Evolutionary conservation across 1,140 invertebrate genomes (phyloP), one percentile per base, ranked within the genome.

Genomic region (Trichonephila inaurata): DNA sequence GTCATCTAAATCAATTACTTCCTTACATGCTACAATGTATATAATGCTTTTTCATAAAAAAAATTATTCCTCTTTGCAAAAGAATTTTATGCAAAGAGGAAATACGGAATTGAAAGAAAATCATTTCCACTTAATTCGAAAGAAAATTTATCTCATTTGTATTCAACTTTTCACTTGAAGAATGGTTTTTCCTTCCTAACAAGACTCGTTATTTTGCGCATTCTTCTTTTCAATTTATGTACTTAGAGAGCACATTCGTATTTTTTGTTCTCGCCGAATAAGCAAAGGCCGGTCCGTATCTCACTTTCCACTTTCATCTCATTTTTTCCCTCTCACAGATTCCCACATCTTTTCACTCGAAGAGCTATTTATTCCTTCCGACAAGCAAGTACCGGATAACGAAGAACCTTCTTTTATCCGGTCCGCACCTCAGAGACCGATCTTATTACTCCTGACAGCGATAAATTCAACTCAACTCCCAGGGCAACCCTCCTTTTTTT

Each of bases 391-490:
- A 89, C 87, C 40, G 87, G 87, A 89, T 89, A 89, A 89, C 87
- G 61, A 89, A 89, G 87, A 89, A 69, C 87, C 33, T 24, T 21
- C 87, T 64, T 62, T 62, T 28, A 51, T 60, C 82, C 82, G 44
- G 82, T 83, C 82, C 82, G 44, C 82, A 83, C 82, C 51, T 83
- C 82, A 58, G 72, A 77, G 72, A 40, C 87, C 62, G 62, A 89
- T 89, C 87, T 89, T 89, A 89, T 89, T 89, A 89, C 87, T 89
- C 64, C 87, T 62, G 87, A 89, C 87, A 89, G 87, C 87, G 64
- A 89, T 89, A 89, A 89, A 89, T 89, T 89, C 87, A 62, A 89
- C 87, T 69, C 87, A 69, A 69, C 87, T 89, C 87, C 87, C 87
- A 40, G 18, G 21, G 62, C 64, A 58, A 62, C 60, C 64, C 40